A percentile compares a stretch with the other conserved stretches of the same genome.
phyloP scores from a whole-genome alignment of 2,888 invertebrate species.

The Drosophila percnosoma region DNA sequence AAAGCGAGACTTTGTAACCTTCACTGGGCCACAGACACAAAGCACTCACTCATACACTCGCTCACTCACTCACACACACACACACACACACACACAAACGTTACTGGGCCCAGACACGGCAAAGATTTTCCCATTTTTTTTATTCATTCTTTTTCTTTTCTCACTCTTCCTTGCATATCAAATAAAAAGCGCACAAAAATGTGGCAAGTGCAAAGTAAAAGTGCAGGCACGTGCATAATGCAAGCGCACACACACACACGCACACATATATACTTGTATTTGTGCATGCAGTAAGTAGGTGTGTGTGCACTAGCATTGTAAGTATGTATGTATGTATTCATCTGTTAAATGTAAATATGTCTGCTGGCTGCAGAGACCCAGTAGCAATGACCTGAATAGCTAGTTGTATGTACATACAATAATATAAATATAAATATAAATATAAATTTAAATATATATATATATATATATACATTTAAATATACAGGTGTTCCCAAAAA shows the following conservation, averaged over 20 bases:
- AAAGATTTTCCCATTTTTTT: constrained; percentile 47
- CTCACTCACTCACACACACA: background rate
- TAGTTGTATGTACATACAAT: background rate
- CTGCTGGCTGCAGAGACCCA: constrained; percentile 16
- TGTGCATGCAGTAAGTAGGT: background rate
- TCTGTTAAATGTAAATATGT: background rate
- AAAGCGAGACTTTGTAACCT: constrained; percentile 43
- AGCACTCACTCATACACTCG: constrained; percentile 16
- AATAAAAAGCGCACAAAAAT: constrained; percentile 53
- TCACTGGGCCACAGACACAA: constrained; percentile 52
- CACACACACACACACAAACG: constrained; percentile 1
- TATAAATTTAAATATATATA: too few relatives aligned
- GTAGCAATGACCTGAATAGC: constrained; percentile 34
- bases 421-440: background rate
- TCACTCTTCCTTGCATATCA: constrained; percentile 37
- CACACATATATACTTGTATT: background rate
- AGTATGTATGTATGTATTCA: constrained; percentile 1
- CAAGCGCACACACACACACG: constrained; percentile 25
- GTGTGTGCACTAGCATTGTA: constrained; percentile 6
- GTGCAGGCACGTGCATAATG: constrained; percentile 61
- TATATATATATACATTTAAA: background rate
- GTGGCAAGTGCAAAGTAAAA: constrained; percentile 75
- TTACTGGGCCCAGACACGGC: constrained; percentile 40
- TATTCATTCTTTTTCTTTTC: constrained; percentile 16
- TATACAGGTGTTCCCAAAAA: background rate